Evolutionary conservation across 2,113 vertebrate genomes (phyloP), one percentile per base, ranked within the genome.

Genomic region (Mormyrus iriodes): DNA sequence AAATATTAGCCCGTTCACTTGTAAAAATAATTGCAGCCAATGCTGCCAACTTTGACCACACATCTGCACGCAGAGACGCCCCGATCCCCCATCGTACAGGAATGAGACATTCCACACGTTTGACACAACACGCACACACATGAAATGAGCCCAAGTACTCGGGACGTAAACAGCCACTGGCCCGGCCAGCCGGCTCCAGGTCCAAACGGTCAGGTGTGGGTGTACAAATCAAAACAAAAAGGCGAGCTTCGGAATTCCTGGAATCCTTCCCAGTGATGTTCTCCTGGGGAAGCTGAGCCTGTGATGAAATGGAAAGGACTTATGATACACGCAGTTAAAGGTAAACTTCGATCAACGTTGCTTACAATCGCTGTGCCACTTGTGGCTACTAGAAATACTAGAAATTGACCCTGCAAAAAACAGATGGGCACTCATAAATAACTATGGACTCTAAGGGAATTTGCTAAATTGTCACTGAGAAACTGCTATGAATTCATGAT

Each of bases 191-290:
- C 85, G 46, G 12, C 49, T 86, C 85, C 27, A 15, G 85, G 15
- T 53, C 9, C 85, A 53, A n/a, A 53, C 31, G 24, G 83, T 48
- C 44, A 82, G 52, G 31, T 46, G 27, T 19, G 27, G 55, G 79
- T 52, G 52, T 65, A 88, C 76, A 88, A 58, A 85, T 69, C 58
- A 53, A 88, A 88, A 87, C 83, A 87, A 90, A 88, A 58, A 86
- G 61, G 65, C 4, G 48, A 49, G 49, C 27, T 27, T 31, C 49
- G 3, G 55, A 39, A 8, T 48, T 88, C 44, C 46, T 15, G 53
- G 42, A 73, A 85, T 91, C 61, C 87, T 39, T 48, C 82, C 42
- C 9, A 21, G 7, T 8, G 82, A 84, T 46, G 82, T 10, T 84
- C 39, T 48, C 44, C 39, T 13, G 82, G 82, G 39, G 8, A 46